Evolutionary conservation across 2,888 invertebrate species (phyloP).

Genomic region (Aspidiotus destructor): DNA sequence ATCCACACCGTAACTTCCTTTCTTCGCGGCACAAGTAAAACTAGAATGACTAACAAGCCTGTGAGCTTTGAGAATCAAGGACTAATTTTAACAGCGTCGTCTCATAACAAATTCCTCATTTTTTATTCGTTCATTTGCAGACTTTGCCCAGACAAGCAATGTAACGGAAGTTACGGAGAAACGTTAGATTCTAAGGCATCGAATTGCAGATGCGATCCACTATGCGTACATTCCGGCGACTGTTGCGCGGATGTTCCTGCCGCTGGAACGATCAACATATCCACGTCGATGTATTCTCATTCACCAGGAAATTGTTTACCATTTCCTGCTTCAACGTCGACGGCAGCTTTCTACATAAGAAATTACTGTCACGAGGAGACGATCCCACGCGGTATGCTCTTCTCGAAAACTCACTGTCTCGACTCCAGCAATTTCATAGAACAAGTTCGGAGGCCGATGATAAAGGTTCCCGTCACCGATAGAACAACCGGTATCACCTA

Average conservation of each 20-base stretch:
- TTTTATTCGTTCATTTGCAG: too few relatives aligned
- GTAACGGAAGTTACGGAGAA: too few relatives aligned
- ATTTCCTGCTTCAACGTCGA: background rate
- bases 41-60: too few relatives aligned
- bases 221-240: background rate
- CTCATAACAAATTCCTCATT: too few relatives aligned
- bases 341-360: too few relatives aligned
- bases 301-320: background rate
- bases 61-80: too few relatives aligned
- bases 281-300: background rate
- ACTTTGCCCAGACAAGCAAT: too few relatives aligned
- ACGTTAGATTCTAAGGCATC: background rate
- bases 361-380: background rate
- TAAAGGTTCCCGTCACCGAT: background rate
- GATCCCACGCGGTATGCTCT: background rate
- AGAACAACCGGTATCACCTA: conserved; percentile 4
- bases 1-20: too few relatives aligned
- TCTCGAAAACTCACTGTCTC: background rate
- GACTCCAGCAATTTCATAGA: background rate
- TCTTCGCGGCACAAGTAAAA: too few relatives aligned
- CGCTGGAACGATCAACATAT: background rate
- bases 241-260: conserved; percentile 1
- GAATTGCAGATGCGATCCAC: background rate
- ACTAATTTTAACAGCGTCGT: too few relatives aligned
- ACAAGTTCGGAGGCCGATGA: background rate